A percentile compares a stretch with the other conserved stretches of the same genome.
Evolutionary conservation across 2,888 invertebrate species (phyloP).

Genomic region (Hemistola chrysoprasaria): DNA sequence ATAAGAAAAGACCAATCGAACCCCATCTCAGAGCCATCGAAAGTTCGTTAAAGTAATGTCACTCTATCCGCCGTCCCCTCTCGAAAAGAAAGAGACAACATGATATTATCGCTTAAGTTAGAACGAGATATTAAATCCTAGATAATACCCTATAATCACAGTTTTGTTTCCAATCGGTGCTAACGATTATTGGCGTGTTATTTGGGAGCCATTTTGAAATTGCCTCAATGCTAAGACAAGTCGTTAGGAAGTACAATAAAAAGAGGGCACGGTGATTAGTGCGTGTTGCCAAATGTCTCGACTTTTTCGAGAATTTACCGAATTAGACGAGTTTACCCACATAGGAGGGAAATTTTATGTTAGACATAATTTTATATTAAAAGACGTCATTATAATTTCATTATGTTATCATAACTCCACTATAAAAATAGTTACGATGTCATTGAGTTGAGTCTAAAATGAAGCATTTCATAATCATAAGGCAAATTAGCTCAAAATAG

Average conservation of each 20-base stretch:
- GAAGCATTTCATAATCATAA: too few relatives aligned
- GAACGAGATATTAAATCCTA: slow-evolving; percentile 51
- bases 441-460: too few relatives aligned
- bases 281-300: not conserved
- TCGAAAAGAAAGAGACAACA: slow-evolving; percentile 55
- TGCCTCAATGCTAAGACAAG: slow-evolving; percentile 76
- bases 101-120: slow-evolving; percentile 35
- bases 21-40: slow-evolving; percentile 64
- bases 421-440: too few relatives aligned
- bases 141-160: slow-evolving; percentile 84
- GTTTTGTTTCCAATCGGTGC: slow-evolving; percentile 86
- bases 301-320: too few relatives aligned
- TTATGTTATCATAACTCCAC: too few relatives aligned
- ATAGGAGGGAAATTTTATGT: too few relatives aligned
- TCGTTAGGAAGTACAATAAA: slow-evolving; percentile 77
- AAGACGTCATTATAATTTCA: too few relatives aligned
- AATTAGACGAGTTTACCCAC: too few relatives aligned
- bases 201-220: slow-evolving; percentile 80
- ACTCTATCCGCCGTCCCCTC: slow-evolving; percentile 71
- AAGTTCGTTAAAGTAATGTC: slow-evolving; percentile 81
- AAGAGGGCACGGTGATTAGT: slow-evolving; percentile 59
- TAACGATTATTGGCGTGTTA: slow-evolving; percentile 86
- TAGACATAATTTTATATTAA: too few relatives aligned
- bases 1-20: slow-evolving; percentile 45
- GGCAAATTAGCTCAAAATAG: too few relatives aligned